Base-by-base conservation (phyloP, 2,888 invertebrate species). In the Ormyrus labotus region DNA sequence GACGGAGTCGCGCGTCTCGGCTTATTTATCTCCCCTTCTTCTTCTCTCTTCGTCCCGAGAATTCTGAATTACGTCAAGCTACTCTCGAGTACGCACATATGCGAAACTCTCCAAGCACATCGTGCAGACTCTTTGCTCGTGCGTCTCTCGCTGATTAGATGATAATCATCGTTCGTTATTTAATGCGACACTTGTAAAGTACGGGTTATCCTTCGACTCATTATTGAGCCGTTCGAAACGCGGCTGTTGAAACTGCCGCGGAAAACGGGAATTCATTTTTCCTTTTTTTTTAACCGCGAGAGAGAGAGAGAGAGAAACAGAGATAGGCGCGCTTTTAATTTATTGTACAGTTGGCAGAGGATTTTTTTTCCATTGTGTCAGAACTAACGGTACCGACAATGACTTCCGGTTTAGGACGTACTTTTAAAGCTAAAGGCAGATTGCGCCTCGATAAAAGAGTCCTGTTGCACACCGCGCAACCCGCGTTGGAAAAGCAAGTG, bases 321-420 rank as follows among this genome's bases (percentile, higher is more conserved):
- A 11, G 61, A 47, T n/a, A 53, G 0, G 63, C 10, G 11, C 13
- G 8, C n/a, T 75, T 67, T 53, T 60, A 75, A 75, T 75, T 65
- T 57, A 58, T 65, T 74, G 57, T 74, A 67, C 58, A 57, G 64
- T 74, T 74, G 65, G 57, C 51, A 48, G 60, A 53, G 50, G 45
- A 13, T 11, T 64, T 10, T 50, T 65, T 74, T 55, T 65, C 19
- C 48, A 50, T 58, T 67, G 58, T 67, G 55, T 53, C 19, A 19
- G 13, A 13, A 47, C n/a, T 64, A 73, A 73, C 73, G 73, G 72
- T 19, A n/a, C n/a, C n/a, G 58, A 11, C 11, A 48, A 51, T 75
- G 67, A 60, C 67, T 75, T 67, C 75, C 75, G 67, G 60, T 68
- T 58, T 60, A n/a, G 13, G 45, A 19, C 19, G 19, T 19, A 19